Conservation (phyloP, 2,797 vertebrate genomes). For the Aselliscus stoliczkanus region DNA sequence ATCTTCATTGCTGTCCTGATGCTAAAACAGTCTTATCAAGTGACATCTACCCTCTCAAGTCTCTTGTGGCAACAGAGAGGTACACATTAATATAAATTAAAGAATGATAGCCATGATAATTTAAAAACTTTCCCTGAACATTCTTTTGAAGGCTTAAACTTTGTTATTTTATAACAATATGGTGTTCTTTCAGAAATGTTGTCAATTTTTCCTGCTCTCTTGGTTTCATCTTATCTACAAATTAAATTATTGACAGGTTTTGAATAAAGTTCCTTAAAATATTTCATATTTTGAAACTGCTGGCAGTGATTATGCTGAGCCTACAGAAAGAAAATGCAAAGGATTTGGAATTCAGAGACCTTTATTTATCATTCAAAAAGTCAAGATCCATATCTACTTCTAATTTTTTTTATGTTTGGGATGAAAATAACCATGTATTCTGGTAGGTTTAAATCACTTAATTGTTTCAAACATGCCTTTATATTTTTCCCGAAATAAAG, state of each 20-base stretch:
- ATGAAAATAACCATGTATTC: background rate
- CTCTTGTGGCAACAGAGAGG: background rate
- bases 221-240: background rate
- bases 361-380: slow-evolving; percentile 5
- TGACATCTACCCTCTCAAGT: background rate
- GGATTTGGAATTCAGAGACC: background rate
- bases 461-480: background rate
- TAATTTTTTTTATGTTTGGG: background rate
- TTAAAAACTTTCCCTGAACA: background rate
- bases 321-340: background rate
- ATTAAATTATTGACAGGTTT: slow-evolving; percentile 40
- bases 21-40: background rate
- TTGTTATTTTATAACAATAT: background rate
- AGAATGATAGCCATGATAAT: background rate
- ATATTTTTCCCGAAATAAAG: background rate
- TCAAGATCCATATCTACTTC: background rate
- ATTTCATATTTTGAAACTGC: background rate
- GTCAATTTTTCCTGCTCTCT: background rate
- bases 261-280: background rate
- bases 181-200: background rate
- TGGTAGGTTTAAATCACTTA: background rate
- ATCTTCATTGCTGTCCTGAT: background rate
- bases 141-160: background rate
- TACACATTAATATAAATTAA: background rate
- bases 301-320: background rate